Evolutionary conservation across 2,888 invertebrate species (phyloP), one percentile per base, ranked within the genome.

Genomic region (Lymantria dispar): DNA sequence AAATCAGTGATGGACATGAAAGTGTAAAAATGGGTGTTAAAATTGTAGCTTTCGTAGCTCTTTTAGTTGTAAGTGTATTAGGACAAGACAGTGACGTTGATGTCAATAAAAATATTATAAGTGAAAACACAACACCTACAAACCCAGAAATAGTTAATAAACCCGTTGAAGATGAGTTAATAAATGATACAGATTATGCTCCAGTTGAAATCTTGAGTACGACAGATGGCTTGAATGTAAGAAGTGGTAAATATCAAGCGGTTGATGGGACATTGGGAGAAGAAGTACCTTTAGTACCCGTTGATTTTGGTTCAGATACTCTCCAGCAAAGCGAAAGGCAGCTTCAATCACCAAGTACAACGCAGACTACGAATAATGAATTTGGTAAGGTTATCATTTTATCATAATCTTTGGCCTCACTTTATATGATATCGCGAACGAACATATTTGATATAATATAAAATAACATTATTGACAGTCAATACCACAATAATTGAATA

Each of bases 191-290:
- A 1, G 52, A 53, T 11, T 56, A 56, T 1, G 58, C 68, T 30
- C 77, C 79, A 7, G 76, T 81, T 8, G 87, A 88, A 64, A 60
- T 80, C 13, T 38, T 85, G 50, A 62, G 77, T 14, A 75, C 75
- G 9, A 50, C 62, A 3, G 73, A 75, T 13, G 58, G 68, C 8
- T 57, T 90, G 46, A 69, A 80, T 59, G 77, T 87, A 9, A 82
- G 73, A 53, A 88, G 79, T 76, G 91, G 91, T 42, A 90, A 84
- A 51, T 91, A 90, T 64, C 89, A 91, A 52, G 53, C 71, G 22
- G 62, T 83, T 2, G 80, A 80, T 49, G 87, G 87, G 69, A 82
- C 72, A 1, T 48, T 85, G 43, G 62, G 76, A n/a, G 83, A 80
- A 10, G 74, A 71, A 1, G 68, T 74, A 1, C 68, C 81, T 45